Conservation (phyloP, 2,113 vertebrate genomes). For the Clarias gariepinus region DNA sequence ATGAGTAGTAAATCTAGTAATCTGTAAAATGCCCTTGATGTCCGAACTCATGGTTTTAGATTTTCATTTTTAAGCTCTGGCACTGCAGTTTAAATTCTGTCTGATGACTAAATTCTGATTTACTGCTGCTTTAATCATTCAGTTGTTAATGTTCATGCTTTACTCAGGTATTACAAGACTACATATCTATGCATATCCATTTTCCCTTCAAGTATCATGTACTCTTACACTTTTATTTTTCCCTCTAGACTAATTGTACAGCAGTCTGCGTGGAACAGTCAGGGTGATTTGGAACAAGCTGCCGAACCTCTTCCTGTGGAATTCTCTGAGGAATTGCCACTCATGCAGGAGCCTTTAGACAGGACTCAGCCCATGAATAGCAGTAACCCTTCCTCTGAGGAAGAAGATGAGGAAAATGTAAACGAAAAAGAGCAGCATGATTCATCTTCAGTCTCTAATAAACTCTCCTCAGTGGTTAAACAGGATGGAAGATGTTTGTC, state of each 20-base stretch:
- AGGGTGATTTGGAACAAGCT: constrained; percentile 70
- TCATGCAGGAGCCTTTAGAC: constrained; percentile 71
- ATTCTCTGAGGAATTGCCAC: constrained; percentile 74
- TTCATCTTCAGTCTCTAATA: constrained; percentile 32
- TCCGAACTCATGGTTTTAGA: background rate
- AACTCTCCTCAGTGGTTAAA: constrained; percentile 29
- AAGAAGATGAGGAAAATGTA: constrained; percentile 29
- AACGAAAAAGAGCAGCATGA: constrained; percentile 27
- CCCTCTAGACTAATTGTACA: constrained; percentile 58
- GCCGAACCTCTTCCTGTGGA: constrained; percentile 67
- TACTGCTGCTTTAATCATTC: background rate
- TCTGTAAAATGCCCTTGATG: background rate
- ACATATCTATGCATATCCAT: background rate
- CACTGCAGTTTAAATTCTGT: too few relatives aligned
- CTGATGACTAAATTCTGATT: background rate
- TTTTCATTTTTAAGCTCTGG: background rate
- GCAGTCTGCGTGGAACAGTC: constrained; percentile 68
- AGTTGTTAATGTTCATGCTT: background rate
- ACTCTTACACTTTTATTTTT: background rate
- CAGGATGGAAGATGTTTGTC: constrained; percentile 20
- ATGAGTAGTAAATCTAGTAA: background rate
- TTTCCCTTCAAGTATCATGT: background rate
- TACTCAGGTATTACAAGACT: background rate
- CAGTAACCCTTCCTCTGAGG: constrained; percentile 3
- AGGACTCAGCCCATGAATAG: constrained; percentile 60